These are phyloP conservation scores for Ametastegia equiseti DNA, from an alignment of 2,888 invertebrate species.

Conservation along the genomic window DNA sequence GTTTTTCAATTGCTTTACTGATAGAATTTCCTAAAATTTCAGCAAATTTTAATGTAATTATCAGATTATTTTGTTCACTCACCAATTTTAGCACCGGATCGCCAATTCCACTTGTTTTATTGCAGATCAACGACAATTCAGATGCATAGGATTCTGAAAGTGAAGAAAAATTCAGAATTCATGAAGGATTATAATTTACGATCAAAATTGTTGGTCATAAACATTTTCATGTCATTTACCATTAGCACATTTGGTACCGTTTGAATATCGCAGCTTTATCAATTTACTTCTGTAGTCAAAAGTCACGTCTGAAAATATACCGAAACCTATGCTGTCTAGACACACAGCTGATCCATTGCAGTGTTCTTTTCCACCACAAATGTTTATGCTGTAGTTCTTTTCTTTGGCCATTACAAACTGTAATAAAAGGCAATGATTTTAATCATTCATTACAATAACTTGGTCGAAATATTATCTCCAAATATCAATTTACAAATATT, in stretches of 20 bases:
- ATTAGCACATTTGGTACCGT: constrained; percentile 62
- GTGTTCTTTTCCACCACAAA: constrained; percentile 60
- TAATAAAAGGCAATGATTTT: constrained; percentile 13
- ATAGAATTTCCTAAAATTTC: too few species aligned
- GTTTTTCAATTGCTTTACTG: too few species aligned
- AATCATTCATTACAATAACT: neutral
- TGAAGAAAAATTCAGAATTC: constrained; percentile 25
- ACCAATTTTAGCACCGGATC: constrained; percentile 62
- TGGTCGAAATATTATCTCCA: neutral
- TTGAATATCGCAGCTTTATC: constrained; percentile 62
- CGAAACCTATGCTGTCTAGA: constrained; percentile 61
- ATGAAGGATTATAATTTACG: constrained; percentile 10
- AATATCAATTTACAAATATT: constrained; percentile 4
- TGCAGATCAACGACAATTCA: constrained; percentile 63
- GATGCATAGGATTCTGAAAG: constrained; percentile 62
- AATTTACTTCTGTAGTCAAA: constrained; percentile 63
- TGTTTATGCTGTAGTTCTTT: constrained; percentile 61
- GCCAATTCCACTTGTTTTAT: constrained; percentile 60
- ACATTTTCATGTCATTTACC: constrained; percentile 58
- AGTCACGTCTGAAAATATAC: constrained; percentile 61
- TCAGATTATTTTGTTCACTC: constrained; percentile 55
- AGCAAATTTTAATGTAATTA: too few species aligned
- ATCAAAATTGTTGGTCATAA: constrained; percentile 48
- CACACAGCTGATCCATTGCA: constrained; percentile 67
- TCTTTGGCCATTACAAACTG: constrained; percentile 59